Evolutionary conservation across 2,113 vertebrate genomes (phyloP).

Genomic region (Camelus bactrianus): DNA sequence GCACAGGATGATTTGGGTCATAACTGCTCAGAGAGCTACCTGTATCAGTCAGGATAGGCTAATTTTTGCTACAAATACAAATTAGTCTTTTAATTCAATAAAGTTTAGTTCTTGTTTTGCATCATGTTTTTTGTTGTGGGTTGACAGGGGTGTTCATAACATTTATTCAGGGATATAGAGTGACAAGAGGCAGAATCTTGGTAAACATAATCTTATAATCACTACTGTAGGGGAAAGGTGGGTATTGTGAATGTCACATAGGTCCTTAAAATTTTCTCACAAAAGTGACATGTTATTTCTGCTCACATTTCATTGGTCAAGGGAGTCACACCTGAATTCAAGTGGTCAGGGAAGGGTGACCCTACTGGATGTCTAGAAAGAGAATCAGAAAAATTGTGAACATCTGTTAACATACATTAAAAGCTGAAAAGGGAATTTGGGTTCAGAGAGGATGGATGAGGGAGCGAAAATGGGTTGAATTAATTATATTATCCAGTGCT

Average conservation of each 20-base stretch:
- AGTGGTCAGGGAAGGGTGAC: not conserved
- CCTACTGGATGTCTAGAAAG: not conserved
- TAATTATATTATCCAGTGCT: slow-evolving; percentile 62
- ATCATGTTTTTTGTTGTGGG: not conserved
- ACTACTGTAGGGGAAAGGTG: not conserved
- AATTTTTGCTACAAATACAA: not conserved
- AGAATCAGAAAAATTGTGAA: not conserved
- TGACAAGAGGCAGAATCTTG: not conserved
- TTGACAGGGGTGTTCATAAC: not conserved
- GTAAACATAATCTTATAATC: not conserved
- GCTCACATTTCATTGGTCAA: not conserved
- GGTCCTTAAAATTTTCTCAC: not conserved
- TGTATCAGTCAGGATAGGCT: not conserved
- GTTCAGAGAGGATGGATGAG: slow-evolving; percentile 47
- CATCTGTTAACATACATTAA: not conserved
- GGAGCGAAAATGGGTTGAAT: slow-evolving; percentile 51
- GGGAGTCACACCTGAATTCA: not conserved
- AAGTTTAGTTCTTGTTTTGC: not conserved
- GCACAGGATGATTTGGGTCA: not conserved
- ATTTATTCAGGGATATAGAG: not conserved
- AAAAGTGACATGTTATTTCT: not conserved
- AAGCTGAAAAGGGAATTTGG: not conserved
- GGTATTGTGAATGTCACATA: not conserved
- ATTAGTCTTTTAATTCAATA: not conserved
- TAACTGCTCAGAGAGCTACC: not conserved